These are phyloP conservation scores for Mimachlamys varia DNA, from an alignment of 2,888 invertebrate species.

Conservation along the genomic window DNA sequence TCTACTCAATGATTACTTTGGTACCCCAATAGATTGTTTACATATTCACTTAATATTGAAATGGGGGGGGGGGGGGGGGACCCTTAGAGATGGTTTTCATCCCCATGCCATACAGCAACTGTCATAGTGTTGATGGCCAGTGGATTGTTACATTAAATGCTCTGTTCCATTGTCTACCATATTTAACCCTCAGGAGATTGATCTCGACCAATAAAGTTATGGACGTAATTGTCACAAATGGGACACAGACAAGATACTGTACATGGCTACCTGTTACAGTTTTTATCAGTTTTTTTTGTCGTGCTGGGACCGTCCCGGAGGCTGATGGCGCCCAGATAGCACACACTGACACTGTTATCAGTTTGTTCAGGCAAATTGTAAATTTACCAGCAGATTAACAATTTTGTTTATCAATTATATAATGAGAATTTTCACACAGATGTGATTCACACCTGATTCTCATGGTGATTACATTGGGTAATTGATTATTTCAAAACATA, in stretches of 20 bases:
- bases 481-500: no score
- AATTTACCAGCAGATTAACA: slow-evolving; percentile 32
- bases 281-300: neutral
- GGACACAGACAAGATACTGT: neutral
- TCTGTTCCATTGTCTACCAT: neutral
- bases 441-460: neutral
- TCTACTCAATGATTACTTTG: no score
- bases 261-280: slow-evolving; percentile 14
- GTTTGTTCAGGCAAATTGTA: neutral
- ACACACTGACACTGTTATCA: neutral
- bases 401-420: neutral
- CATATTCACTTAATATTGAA: no score
- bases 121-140: neutral
- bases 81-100: no score
- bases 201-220: slow-evolving; percentile 14
- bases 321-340: slow-evolving; percentile 19
- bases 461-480: no score
- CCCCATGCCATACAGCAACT: no score
- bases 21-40: no score
- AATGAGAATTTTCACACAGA: neutral
- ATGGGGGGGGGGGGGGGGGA: no score
- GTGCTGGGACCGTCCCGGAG: neutral
- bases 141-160: neutral
- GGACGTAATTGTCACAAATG: neutral
- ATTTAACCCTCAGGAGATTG: neutral